Evolutionary conservation across 2,888 invertebrate species (phyloP).

Genomic region (Clitarchus hookeri): DNA sequence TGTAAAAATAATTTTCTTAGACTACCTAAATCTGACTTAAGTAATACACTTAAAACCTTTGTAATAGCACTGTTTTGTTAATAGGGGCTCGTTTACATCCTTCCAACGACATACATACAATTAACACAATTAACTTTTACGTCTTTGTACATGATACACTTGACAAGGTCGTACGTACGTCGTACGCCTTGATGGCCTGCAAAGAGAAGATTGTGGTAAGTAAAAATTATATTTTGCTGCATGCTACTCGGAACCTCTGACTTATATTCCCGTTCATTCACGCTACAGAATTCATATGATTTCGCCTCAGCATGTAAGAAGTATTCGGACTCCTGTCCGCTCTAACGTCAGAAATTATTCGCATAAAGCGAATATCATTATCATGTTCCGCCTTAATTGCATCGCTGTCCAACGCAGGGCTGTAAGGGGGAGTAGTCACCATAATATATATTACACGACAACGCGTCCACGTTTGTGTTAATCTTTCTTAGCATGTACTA

Average conservation of each 20-base stretch:
- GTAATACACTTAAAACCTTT: background rate
- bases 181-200: background rate
- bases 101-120: no score
- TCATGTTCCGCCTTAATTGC: background rate
- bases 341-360: no score
- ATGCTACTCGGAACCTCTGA: background rate
- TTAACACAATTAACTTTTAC: no score
- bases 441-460: background rate
- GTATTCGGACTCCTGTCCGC: background rate
- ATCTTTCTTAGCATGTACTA: background rate
- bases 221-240: background rate
- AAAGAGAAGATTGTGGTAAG: background rate
- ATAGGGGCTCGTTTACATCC: no score
- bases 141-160: background rate
- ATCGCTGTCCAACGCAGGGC: background rate
- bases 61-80: background rate
- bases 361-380: background rate
- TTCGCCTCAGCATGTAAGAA: background rate
- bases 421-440: no score
- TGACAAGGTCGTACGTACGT: background rate
- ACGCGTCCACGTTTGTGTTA: background rate
- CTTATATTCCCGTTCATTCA: background rate
- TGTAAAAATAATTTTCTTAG: no score
- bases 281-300: background rate
- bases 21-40: no score